A percentile compares a stretch with the other conserved stretches of the same genome.
These are phyloP conservation scores for Dolichopus griseipennis DNA, from an alignment of 2,888 invertebrate species.

Conservation along the genomic window DNA sequence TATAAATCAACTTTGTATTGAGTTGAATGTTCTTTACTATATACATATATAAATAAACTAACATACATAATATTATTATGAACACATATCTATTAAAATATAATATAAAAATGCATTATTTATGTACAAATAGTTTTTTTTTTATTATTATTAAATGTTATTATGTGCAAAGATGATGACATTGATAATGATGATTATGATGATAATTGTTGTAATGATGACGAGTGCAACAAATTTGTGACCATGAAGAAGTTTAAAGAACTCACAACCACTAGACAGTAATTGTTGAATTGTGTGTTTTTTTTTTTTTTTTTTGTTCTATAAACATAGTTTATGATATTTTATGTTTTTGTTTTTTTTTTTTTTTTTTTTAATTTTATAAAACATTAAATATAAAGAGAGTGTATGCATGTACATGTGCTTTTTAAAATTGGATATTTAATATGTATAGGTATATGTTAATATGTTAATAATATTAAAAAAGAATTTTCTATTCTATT, in stretches of 20 bases:
- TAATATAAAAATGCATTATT: neutral
- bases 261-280: conserved; percentile 6
- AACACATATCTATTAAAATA: too few species aligned
- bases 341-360: neutral
- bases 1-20: too few species aligned
- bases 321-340: neutral
- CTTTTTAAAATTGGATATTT: too few species aligned
- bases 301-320: neutral
- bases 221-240: neutral
- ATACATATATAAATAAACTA: too few species aligned
- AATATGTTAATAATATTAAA: too few species aligned
- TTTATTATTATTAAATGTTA: neutral
- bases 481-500: too few species aligned
- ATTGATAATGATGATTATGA: too few species aligned
- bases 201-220: neutral
- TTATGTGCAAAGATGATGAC: neutral
- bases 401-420: too few species aligned
- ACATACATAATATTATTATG: too few species aligned
- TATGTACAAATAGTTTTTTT: neutral
- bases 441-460: too few species aligned
- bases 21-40: too few species aligned
- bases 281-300: neutral
- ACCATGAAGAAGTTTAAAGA: conserved; percentile 10
- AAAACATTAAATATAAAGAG: too few species aligned
- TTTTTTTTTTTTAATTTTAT: neutral